These are phyloP conservation scores for Drosophila rellima DNA, from an alignment of 2,888 invertebrate genomes.

Conservation along the genomic window DNA sequence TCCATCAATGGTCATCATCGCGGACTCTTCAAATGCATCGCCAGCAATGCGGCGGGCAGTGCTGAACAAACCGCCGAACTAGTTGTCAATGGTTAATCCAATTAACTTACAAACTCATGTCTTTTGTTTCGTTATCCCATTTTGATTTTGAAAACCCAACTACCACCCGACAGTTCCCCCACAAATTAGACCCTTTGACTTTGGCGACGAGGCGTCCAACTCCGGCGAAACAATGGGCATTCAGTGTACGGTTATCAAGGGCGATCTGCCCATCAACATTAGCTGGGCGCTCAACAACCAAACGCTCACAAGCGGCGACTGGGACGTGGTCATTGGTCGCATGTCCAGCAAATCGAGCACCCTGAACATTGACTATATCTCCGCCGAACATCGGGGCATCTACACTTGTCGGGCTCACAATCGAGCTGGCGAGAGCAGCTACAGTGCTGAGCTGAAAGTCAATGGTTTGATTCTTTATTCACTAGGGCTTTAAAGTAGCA, in stretches of 20 bases:
- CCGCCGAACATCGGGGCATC: slow-evolving; percentile 88
- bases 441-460: slow-evolving; percentile 85
- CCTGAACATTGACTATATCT: slow-evolving; percentile 88
- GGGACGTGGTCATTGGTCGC: slow-evolving; percentile 83
- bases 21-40: slow-evolving; percentile 91
- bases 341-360: slow-evolving; percentile 87
- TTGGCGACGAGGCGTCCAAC: slow-evolving; percentile 90
- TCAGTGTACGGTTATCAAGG: slow-evolving; percentile 88
- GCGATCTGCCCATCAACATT: slow-evolving; percentile 89
- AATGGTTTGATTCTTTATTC: slow-evolving; percentile 77
- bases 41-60: slow-evolving; percentile 90
- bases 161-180: slow-evolving; percentile 87
- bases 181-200: slow-evolving; percentile 90
- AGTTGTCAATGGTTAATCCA: slow-evolving; percentile 89
- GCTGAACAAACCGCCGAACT: slow-evolving; percentile 90
- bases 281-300: slow-evolving; percentile 88
- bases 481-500: background rate
- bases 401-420: slow-evolving; percentile 89
- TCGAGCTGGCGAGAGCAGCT: slow-evolving; percentile 86
- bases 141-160: slow-evolving; percentile 30
- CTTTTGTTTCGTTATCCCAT: slow-evolving; percentile 15
- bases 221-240: slow-evolving; percentile 90
- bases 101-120: slow-evolving; percentile 3
- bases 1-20: slow-evolving; percentile 90
- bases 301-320: slow-evolving; percentile 82